Base-by-base conservation (phyloP, 2,888 invertebrate species). In the Rhingia campestris region DNA sequence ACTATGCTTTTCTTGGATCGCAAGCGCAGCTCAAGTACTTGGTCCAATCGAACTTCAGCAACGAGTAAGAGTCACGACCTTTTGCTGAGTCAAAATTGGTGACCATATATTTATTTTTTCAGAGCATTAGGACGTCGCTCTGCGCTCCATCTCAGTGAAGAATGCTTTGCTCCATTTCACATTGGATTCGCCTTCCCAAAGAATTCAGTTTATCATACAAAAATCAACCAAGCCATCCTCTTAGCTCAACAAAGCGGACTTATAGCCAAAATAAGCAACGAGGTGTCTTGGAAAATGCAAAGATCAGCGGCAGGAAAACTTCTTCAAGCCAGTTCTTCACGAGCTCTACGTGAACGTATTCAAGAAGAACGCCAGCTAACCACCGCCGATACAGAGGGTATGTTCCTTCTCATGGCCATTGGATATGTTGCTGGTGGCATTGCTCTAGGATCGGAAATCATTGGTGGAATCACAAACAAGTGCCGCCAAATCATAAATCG, bases 351-450 rank as follows among this genome's bases (percentile, higher is more conserved):
- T 58, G 90, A 91, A 75, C 87, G 89, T 3, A 89, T 90, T 39
- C 92, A 93, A 32, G 94, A 95, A 90, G 96, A 96, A 88, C 93
- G 95, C 81, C 94, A 95, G 30, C 89, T 96, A n/a, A 94, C 95
- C 0, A 91, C 96, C 37, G 96, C 95, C 87, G 96, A 96, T 85
- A 96, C 95, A 0, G 95, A 96, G 91, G 96, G 96, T 7, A 96
- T 96, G 95, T 96, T 96, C 88, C 90, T 96, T 3, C 92, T 96
- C 0, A 92, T 96, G 86, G 95, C 92, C 4, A 93, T 94, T 49
- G 96, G 96, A 0, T 95, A 95, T 88, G 88, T 95, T 0, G 88
- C 95, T 33, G 96, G 94, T 4, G 93, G 92, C 0, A 91, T 93
- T 3, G 93, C 94, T 4, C 90, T 96, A 7, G 87, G 94, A 10